Conservation (phyloP, 2,888 invertebrate genomes). For the Rhimphoctona megacephalus region DNA sequence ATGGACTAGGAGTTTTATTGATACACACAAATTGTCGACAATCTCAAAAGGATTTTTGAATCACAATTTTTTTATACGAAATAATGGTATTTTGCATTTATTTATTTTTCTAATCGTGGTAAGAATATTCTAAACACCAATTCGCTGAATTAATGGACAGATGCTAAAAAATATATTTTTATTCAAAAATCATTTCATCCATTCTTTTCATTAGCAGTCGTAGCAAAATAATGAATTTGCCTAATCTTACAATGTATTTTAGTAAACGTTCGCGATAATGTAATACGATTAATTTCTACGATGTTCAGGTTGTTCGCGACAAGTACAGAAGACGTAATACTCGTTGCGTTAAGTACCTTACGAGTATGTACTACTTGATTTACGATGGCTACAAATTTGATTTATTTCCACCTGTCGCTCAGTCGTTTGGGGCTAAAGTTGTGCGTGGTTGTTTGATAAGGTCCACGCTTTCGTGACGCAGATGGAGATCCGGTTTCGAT, state of each 20-base stretch:
- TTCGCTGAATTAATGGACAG: not conserved
- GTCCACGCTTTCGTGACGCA: conserved; percentile 67
- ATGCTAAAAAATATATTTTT: not conserved
- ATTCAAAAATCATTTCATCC: too few species aligned
- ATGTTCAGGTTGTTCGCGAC: not conserved
- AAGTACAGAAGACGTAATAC: not conserved
- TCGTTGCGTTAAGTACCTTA: not conserved
- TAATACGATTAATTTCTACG: not conserved
- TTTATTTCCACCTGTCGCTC: conserved; percentile 70
- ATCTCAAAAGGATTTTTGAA: not conserved
- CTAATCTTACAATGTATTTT: not conserved
- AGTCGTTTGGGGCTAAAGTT: conserved; percentile 44
- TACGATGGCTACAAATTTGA: conserved; percentile 56
- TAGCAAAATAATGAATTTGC: not conserved
- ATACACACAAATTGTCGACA: too few species aligned
- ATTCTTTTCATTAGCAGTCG: too few species aligned
- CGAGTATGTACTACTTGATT: conserved; percentile 42
- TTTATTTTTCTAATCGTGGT: not conserved
- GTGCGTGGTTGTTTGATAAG: conserved; percentile 57
- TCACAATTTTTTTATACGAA: not conserved
- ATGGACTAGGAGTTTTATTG: too few species aligned
- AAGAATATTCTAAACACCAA: not conserved
- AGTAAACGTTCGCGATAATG: not conserved
- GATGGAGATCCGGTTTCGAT: conserved; percentile 71
- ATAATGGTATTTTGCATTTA: not conserved